A percentile compares a stretch with the other conserved stretches of the same genome.
phyloP scores from a whole-genome alignment of 1,140 invertebrate species.

The Bombus haemorrhoidalis region DNA sequence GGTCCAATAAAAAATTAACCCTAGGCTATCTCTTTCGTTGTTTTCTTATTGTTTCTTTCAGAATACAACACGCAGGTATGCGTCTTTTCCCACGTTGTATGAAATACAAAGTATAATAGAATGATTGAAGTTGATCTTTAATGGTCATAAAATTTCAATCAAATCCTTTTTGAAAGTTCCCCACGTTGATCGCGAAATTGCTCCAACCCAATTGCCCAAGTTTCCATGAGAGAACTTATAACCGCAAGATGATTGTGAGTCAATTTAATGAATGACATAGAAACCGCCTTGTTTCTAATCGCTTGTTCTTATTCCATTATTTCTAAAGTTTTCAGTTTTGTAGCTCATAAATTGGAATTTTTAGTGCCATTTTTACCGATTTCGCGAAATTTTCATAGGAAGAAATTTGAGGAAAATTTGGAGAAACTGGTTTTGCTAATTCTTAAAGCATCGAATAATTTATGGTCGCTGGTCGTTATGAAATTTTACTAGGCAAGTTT shows the following conservation, averaged over 20 bases:
- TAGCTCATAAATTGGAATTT: background rate
- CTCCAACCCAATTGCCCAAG: background rate
- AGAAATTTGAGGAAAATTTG: too few species aligned
- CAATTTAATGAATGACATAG: background rate
- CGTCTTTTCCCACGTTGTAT: too few species aligned
- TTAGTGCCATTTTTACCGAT: background rate
- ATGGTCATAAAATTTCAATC: conserved; percentile 28
- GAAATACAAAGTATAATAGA: background rate
- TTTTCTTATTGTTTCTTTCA: too few species aligned
- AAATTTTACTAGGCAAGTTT: conserved; percentile 69
- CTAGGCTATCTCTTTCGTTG: background rate
- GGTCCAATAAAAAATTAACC: background rate
- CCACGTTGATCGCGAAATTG: background rate
- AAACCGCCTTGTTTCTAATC: background rate
- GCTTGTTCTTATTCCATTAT: background rate
- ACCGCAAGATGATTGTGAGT: background rate
- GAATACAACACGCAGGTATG: too few species aligned
- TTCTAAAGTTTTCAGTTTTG: background rate
- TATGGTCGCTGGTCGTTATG: background rate
- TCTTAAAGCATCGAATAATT: background rate
- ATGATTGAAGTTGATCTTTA: background rate
- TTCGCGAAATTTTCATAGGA: background rate
- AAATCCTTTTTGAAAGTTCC: background rate
- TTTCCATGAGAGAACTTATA: conserved; percentile 4
- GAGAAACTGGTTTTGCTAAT: too few species aligned